Evolutionary conservation across 2,797 vertebrate genomes (phyloP).

Genomic region (Gymnopithys bicolor): DNA sequence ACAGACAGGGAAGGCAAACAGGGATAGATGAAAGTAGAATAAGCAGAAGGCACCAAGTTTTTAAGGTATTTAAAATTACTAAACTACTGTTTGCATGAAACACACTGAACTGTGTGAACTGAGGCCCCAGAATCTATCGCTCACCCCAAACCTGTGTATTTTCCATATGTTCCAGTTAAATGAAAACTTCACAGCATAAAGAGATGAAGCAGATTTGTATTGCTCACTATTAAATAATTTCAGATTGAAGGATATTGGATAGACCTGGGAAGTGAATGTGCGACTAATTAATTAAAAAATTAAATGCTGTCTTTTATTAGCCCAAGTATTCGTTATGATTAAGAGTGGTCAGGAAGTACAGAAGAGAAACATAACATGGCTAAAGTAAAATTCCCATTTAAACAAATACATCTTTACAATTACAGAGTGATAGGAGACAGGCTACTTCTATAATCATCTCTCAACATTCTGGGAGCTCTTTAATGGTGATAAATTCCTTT

Average conservation of each 20-base stretch:
- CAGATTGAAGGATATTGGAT: conserved; percentile 4
- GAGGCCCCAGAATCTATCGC: conserved; percentile 10
- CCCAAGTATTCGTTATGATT: conserved; percentile 26
- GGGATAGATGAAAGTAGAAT: background rate
- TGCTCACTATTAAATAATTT: conserved; percentile 31
- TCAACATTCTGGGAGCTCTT: background rate
- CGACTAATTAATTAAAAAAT: conserved; percentile 24
- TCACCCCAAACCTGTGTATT: background rate
- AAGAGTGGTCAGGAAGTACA: conserved; percentile 9
- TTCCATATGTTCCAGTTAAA: conserved; percentile 42
- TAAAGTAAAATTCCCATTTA: conserved; percentile 17
- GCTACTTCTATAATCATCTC: background rate
- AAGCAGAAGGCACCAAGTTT: background rate
- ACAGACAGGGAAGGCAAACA: background rate
- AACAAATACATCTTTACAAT: conserved; percentile 17
- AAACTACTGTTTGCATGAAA: background rate
- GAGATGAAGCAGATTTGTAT: conserved; percentile 1
- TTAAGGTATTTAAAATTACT: background rate
- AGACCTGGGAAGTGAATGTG: conserved; percentile 25
- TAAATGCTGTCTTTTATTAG: conserved; percentile 11
- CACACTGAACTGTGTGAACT: background rate
- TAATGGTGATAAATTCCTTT: conserved; percentile 14
- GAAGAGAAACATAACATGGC: conserved; percentile 1
- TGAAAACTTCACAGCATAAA: conserved; percentile 43
- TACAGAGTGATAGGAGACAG: background rate